Percentiles rank a stretch among this genome's conserved stretches.
These are phyloP conservation scores for Tragelaphus buxtoni DNA, from an alignment of 2,113 vertebrate genomes.

Conservation along the genomic window DNA sequence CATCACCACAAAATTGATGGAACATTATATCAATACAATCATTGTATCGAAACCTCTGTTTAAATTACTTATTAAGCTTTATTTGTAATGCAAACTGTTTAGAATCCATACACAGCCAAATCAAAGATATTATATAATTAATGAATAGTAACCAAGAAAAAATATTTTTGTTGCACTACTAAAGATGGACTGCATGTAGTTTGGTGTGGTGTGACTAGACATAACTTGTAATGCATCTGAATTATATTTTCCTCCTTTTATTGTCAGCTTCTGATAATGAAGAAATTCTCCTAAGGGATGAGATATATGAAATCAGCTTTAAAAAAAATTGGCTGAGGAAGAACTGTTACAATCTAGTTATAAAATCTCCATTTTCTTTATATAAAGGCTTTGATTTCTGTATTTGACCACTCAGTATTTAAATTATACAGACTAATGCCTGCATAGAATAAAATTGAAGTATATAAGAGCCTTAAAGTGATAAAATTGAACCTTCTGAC, in stretches of 20 bases:
- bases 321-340: not conserved
- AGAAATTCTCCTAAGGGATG: constrained; percentile 9
- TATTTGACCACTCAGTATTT: constrained; percentile 34
- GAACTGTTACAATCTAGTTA: not conserved
- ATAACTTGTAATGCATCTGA: not conserved
- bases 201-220: not conserved
- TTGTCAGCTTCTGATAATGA: constrained; percentile 2
- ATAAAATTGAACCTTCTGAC: constrained; percentile 69
- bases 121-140: not conserved
- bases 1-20: not conserved
- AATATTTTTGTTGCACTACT: not conserved
- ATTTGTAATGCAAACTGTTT: constrained; percentile 31
- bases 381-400: constrained; percentile 30
- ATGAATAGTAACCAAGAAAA: not conserved
- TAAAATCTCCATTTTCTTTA: constrained; percentile 38
- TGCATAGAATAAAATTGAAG: constrained; percentile 24
- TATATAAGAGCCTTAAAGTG: constrained; percentile 70
- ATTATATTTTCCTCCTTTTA: not conserved
- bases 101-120: not conserved
- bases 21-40: not conserved
- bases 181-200: not conserved
- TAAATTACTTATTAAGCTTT: constrained; percentile 1
- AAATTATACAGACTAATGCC: constrained; percentile 45
- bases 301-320: not conserved
- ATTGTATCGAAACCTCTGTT: not conserved